A percentile compares a stretch with the other conserved stretches of the same genome.
phyloP scores from a whole-genome alignment of 2,888 invertebrate genomes.

The Pollenia angustigena region DNA sequence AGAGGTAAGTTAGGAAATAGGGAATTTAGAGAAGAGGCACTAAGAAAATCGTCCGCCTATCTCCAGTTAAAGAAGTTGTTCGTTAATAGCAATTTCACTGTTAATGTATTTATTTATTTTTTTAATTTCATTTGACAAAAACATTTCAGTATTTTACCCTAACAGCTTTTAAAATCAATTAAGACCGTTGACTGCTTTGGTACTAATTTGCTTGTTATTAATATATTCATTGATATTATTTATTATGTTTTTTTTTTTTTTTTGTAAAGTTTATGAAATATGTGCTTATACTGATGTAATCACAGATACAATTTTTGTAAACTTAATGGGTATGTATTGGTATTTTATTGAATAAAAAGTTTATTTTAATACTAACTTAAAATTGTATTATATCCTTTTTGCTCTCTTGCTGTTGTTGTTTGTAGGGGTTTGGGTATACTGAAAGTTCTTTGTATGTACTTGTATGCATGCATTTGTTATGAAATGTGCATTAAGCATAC shows the following conservation, averaged over 20 bases:
- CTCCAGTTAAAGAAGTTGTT: too few relatives aligned
- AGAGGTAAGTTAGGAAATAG: too few relatives aligned
- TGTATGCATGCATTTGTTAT: background rate
- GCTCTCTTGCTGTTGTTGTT: background rate
- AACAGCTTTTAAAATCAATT: background rate
- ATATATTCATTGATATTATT: constrained; percentile 19
- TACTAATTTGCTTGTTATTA: background rate
- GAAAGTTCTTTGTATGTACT: too few relatives aligned
- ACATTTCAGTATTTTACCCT: too few relatives aligned
- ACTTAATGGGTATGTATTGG: constrained; percentile 36
- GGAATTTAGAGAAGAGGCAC: too few relatives aligned
- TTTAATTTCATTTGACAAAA: too few relatives aligned
- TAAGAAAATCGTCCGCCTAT: too few relatives aligned
- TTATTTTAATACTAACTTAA: constrained; percentile 47
- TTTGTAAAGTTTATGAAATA: background rate
- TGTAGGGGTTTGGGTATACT: too few relatives aligned
- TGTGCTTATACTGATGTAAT: too few relatives aligned
- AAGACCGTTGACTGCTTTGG: background rate
- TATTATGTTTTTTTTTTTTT: background rate
- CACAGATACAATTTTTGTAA: background rate
- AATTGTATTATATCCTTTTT: constrained; percentile 18
- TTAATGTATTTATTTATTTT: too few relatives aligned
- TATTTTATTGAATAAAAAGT: constrained; percentile 67
- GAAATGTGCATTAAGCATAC: constrained; percentile 56
- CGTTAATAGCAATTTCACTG: too few relatives aligned